Evolutionary conservation across 1,140 invertebrate genomes (phyloP).

Genomic region (Drosophila oshimai): DNA sequence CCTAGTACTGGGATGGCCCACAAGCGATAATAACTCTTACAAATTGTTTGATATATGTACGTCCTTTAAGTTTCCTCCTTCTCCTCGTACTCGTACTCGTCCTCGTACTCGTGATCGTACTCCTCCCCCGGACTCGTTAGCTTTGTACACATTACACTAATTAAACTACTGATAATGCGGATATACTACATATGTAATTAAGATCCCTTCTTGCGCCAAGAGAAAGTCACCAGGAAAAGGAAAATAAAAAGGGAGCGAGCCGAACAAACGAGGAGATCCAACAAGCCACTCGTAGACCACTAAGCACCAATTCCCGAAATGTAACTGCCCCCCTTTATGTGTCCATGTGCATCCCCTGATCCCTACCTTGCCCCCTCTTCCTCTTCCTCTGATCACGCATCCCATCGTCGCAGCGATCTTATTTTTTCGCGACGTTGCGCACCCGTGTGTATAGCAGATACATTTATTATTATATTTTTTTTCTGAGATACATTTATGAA

Average conservation of each 20-base stretch:
- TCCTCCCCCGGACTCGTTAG: conserved; percentile 54
- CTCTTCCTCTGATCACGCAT: background rate
- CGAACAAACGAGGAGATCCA: conserved; percentile 25
- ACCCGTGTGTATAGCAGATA: conserved; percentile 29
- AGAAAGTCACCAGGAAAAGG: conserved; percentile 56
- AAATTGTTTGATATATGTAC: conserved; percentile 37
- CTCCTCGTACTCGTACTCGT: background rate
- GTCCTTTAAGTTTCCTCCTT: conserved; percentile 11
- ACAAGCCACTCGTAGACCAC: conserved; percentile 61
- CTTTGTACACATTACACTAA: conserved; percentile 69
- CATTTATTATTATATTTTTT: conserved; percentile 55
- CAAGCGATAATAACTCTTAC: conserved; percentile 50
- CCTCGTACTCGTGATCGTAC: background rate
- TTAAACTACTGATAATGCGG: conserved; percentile 57
- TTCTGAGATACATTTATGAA: conserved; percentile 46
- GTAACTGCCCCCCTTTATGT: background rate
- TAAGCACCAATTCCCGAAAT: conserved; percentile 42
- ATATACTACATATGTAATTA: conserved; percentile 65
- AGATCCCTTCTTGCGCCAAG: conserved; percentile 32
- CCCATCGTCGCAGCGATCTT: conserved; percentile 1
- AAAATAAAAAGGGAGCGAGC: conserved; percentile 12
- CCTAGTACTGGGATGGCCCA: conserved; percentile 28
- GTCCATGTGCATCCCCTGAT: background rate
- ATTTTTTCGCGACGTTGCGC: no score
- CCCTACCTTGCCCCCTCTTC: conserved; percentile 3